Conservation (phyloP, 1,140 invertebrate genomes). For the Zaprionus gabonicus region DNA sequence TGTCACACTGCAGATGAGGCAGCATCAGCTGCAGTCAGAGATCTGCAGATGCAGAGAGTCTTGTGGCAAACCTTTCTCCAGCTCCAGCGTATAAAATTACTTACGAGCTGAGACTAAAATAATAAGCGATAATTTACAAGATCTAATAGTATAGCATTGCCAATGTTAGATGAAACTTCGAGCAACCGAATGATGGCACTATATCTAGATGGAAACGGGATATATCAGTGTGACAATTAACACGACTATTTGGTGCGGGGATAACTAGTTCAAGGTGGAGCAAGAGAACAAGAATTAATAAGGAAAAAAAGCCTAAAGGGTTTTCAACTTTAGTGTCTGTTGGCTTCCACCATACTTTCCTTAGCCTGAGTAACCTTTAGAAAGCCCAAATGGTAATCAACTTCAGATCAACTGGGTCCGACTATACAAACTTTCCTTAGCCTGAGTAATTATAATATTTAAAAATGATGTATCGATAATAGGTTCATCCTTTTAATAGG, state of each 20-base stretch:
- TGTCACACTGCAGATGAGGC: conserved; percentile 13
- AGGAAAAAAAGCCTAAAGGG: not conserved
- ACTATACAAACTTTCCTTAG: too few species aligned
- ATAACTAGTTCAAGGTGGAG: not conserved
- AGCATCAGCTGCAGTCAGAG: not conserved
- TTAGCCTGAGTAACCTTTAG: too few species aligned
- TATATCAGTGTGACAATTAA: not conserved
- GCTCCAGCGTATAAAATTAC: conserved; percentile 61
- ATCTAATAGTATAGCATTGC: conserved; percentile 3
- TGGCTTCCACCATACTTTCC: too few species aligned
- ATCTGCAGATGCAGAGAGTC: not conserved
- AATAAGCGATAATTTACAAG: conserved; percentile 65
- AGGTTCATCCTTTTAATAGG: too few species aligned
- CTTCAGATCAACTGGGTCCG: too few species aligned
- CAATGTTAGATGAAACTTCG: not conserved
- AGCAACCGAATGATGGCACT: not conserved
- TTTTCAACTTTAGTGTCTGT: not conserved
- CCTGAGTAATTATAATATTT: too few species aligned
- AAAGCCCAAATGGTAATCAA: not conserved
- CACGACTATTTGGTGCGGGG: not conserved
- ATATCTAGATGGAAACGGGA: not conserved
- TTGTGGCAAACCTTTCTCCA: not conserved
- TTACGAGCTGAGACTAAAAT: conserved; percentile 63
- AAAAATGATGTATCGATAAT: too few species aligned
- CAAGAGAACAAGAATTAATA: too few species aligned